Evolutionary conservation across 1,140 invertebrate species (phyloP).

Genomic region (Diprion similis): DNA sequence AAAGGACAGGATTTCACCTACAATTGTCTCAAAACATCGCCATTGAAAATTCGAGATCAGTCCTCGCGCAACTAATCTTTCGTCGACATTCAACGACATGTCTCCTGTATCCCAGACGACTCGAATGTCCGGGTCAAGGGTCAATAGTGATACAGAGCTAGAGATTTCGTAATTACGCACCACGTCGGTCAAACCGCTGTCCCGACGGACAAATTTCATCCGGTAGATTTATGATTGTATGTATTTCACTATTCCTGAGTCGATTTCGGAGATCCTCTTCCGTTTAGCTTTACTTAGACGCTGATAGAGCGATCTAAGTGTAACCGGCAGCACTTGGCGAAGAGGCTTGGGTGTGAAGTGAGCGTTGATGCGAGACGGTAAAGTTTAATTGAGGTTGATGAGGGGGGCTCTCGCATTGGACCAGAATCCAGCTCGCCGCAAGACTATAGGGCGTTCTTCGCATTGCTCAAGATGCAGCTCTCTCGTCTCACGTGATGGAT

Average conservation of each 20-base stretch:
- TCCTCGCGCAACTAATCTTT: not conserved
- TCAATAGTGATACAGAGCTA: not conserved
- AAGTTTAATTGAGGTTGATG: slow-evolving; percentile 64
- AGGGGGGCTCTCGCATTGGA: slow-evolving; percentile 62
- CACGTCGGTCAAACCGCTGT: not conserved
- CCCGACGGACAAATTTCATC: not conserved
- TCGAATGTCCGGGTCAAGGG: not conserved
- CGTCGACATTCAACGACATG: slow-evolving; percentile 1
- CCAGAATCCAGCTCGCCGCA: slow-evolving; percentile 59
- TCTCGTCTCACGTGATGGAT: not conserved
- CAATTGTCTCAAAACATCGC: not conserved
- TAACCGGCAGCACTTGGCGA: not conserved
- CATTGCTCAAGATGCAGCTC: not conserved
- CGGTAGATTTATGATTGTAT: not conserved
- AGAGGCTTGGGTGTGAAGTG: slow-evolving; percentile 54
- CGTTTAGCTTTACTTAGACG: not conserved
- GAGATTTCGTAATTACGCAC: not conserved
- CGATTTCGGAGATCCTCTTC: not conserved
- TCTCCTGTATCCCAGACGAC: not conserved
- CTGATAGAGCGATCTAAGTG: not conserved
- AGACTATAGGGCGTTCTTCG: slow-evolving; percentile 34
- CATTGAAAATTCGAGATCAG: not conserved
- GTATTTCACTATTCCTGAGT: not conserved
- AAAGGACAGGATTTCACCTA: not conserved
- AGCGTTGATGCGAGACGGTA: slow-evolving; percentile 53